Percentiles rank a stretch among this genome's conserved stretches.
Evolutionary conservation across 2,888 invertebrate genomes (phyloP).

Genomic region (Eudasyphora cyanicolor): DNA sequence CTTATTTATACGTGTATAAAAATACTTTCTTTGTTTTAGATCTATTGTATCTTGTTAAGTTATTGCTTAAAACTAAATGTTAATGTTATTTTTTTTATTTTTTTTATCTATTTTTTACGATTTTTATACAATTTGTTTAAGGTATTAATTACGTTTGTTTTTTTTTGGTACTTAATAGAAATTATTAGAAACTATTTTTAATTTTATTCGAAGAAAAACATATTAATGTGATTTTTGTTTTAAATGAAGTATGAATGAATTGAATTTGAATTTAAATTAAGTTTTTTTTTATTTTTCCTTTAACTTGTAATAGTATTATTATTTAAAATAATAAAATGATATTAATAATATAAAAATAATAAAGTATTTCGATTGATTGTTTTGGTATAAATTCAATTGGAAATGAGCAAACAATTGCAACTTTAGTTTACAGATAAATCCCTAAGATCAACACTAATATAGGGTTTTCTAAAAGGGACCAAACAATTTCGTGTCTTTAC

Average conservation of each 20-base stretch:
- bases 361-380: no score
- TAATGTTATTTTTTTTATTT: slow-evolving; percentile 1
- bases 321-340: neutral
- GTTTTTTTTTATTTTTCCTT: neutral
- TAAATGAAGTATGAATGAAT: neutral
- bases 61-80: neutral
- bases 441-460: no score
- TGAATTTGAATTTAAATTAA: neutral
- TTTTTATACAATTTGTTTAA: neutral
- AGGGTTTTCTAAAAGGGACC: no score
- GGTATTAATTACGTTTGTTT: neutral
- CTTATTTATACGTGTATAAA: slow-evolving; percentile 19
- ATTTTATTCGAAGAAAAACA: neutral
- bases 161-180: neutral
- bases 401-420: no score
- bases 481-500: no score
- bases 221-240: neutral
- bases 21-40: neutral
- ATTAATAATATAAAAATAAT: no score
- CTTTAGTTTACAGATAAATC: no score
- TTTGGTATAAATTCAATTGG: no score
- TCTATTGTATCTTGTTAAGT: neutral
- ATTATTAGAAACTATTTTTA: neutral
- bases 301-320: neutral
- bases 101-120: neutral